phyloP scores from a whole-genome alignment of 2,888 invertebrate species.

The Aphodius granarius region DNA sequence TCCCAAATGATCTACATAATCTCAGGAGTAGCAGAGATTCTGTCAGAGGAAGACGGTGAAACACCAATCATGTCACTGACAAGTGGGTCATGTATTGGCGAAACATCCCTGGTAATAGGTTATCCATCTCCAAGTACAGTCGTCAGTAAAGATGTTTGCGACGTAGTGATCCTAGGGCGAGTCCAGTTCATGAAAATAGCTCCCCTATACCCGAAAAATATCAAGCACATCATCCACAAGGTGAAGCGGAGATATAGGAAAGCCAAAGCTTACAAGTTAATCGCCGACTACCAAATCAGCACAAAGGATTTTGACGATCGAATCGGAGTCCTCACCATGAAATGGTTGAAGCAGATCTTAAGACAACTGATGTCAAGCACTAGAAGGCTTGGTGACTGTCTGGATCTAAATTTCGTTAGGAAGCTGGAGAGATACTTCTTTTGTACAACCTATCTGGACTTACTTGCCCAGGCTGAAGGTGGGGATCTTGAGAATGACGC shows the following conservation, averaged over 20 bases:
- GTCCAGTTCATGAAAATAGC: constrained; percentile 29
- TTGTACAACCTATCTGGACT: constrained; percentile 28
- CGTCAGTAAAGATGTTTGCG: constrained; percentile 34
- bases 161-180: constrained; percentile 31
- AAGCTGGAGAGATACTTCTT: constrained; percentile 22
- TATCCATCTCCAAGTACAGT: constrained; percentile 35
- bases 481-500: constrained; percentile 30
- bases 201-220: constrained; percentile 29
- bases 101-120: constrained; percentile 29
- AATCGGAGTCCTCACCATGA: constrained; percentile 24
- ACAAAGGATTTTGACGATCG: background rate
- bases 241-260: constrained; percentile 1
- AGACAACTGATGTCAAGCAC: constrained; percentile 15
- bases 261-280: background rate
- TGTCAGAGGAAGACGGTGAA: constrained; percentile 39
- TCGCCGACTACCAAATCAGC: constrained; percentile 16
- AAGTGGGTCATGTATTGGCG: constrained; percentile 38
- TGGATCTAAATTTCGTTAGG: constrained; percentile 6
- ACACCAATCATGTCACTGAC: constrained; percentile 37
- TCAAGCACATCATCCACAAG: background rate
- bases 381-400: constrained; percentile 13
- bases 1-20: constrained; percentile 36
- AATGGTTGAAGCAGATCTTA: constrained; percentile 28
- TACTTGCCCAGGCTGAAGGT: constrained; percentile 29
- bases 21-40: constrained; percentile 36